phyloP scores from a whole-genome alignment of 2,888 invertebrate species.

The Euzetes globulus region DNA sequence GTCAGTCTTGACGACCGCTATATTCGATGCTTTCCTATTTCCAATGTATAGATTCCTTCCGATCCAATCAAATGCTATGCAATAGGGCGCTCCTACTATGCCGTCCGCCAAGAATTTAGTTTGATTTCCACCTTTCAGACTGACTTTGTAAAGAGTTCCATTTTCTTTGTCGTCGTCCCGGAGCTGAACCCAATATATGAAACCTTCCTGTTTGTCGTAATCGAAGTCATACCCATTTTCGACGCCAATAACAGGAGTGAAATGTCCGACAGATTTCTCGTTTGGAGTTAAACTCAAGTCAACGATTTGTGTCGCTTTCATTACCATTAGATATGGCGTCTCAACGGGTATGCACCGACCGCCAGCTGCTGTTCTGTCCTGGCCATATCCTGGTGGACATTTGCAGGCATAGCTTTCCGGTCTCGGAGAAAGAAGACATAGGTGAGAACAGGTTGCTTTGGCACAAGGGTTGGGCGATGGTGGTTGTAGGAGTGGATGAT shows the following conservation, averaged over 20 bases:
- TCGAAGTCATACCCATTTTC: constrained; percentile 81
- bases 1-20: constrained; percentile 66
- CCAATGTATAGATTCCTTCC: constrained; percentile 90
- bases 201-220: constrained; percentile 76
- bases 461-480: constrained; percentile 63
- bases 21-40: constrained; percentile 77
- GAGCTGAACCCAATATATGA: constrained; percentile 75
- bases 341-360: constrained; percentile 57
- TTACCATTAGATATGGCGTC: constrained; percentile 76
- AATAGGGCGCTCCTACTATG: constrained; percentile 81
- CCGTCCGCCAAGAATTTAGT: constrained; percentile 72
- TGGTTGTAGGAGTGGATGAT: constrained; percentile 90
- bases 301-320: constrained; percentile 80
- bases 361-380: constrained; percentile 41
- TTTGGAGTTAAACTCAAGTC: constrained; percentile 65
- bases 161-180: constrained; percentile 60
- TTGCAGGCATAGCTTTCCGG: constrained; percentile 70
- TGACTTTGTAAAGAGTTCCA: constrained; percentile 74
- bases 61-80: constrained; percentile 93
- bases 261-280: constrained; percentile 61
- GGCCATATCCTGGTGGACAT: constrained; percentile 75
- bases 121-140: constrained; percentile 74
- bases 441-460: constrained; percentile 68
- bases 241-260: constrained; percentile 79
- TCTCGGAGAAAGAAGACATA: constrained; percentile 80